Base-by-base conservation (phyloP, 2,797 vertebrate genomes). In the Tinamus major region DNA sequence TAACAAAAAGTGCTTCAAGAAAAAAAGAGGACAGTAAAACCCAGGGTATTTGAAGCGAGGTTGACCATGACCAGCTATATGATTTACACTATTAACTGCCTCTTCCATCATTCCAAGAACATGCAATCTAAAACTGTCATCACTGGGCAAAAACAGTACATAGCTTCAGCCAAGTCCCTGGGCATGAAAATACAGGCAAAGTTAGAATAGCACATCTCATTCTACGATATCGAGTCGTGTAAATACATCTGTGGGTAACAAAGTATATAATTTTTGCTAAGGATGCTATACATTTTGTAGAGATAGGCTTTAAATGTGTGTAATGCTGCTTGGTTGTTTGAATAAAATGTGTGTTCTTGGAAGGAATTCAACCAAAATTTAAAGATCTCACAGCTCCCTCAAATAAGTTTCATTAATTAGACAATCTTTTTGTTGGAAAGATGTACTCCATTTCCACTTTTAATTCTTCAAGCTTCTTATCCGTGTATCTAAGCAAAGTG, bases 61-160 rank as follows among this genome's bases (percentile, higher is more conserved):
- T 69, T 89, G n/a, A 68, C 26, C 31, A 23, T 35, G 62, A 79
- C 27, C 29, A 68, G 44, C 27, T 3, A 3, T 44, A 33, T 83
- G 48, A 83, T 82, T 87, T 85, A 65, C 18, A 5, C 13, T 62
- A 33, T 79, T 91, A 65, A 65, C 53, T 83, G 14, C 49, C 78
- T 74, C 72, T 92, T 93, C 76, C 68, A 68, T 87, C 44, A 58
- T 71, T 71, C 41, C 72, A 89, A 68, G 37, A 80, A 68, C 49
- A 83, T n/a, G 16, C 17, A 83, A n/a, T 31, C 64, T 78, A 91
- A 92, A 89, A 83, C 85, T 94, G 77, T 94, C 89, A 80, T 49
- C 62, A 65, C 49, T 75, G 65, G 26, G 44, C 55, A 93, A 83
- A 93, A 92, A 51, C 12, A 89, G 49, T 37, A 4, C 33, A 19